These are phyloP conservation scores for Alligator sinensis DNA, from an alignment of 2,113 vertebrate species.

Conservation along the genomic window DNA sequence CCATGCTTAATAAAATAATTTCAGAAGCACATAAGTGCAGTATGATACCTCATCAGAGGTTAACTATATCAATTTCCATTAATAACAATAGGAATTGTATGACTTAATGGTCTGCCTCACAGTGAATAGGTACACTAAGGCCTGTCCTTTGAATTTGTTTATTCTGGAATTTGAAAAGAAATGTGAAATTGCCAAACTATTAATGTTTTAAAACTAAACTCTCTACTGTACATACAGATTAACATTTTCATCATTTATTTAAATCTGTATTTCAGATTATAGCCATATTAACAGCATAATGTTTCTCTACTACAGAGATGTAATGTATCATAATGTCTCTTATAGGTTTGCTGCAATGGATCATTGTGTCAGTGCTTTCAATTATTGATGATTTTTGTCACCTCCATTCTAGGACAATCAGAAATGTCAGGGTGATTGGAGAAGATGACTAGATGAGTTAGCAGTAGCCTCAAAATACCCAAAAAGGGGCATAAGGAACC, in stretches of 20 bases:
- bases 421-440: not conserved
- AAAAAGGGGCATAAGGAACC: not conserved
- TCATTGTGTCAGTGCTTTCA: not conserved
- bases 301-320: not conserved
- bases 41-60: not conserved
- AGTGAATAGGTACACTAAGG: not conserved
- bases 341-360: not conserved
- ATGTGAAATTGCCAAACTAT: not conserved
- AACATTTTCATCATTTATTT: conserved; percentile 2
- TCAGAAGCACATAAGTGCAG: conserved; percentile 11
- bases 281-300: not conserved
- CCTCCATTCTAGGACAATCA: not conserved
- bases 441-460: not conserved
- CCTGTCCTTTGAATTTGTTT: not conserved
- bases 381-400: not conserved
- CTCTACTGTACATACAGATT: not conserved
- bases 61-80: not conserved
- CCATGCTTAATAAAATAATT: not conserved
- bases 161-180: not conserved
- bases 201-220: conserved; percentile 33
- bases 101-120: not conserved
- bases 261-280: not conserved
- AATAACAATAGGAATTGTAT: not conserved
- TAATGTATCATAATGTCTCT: not conserved
- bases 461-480: not conserved